A percentile compares a stretch with the other conserved stretches of the same genome.
These are phyloP conservation scores for Emydura subglobosa DNA, from an alignment of 2,113 vertebrate species.

Conservation along the genomic window DNA sequence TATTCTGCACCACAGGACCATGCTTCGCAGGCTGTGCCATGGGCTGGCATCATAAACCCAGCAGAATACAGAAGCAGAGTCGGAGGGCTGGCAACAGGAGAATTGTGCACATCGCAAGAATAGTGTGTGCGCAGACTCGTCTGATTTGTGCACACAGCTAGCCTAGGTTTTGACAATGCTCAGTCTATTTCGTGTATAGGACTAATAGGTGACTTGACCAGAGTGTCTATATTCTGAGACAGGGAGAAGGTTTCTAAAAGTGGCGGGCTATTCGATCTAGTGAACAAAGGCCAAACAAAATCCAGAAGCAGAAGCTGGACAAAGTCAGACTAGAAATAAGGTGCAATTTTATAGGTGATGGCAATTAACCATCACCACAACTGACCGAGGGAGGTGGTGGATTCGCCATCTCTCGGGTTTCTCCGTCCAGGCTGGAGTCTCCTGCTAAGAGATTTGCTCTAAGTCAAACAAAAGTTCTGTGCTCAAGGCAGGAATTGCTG, in stretches of 20 bases:
- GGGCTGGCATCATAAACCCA: no score
- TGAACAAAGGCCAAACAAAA: no score
- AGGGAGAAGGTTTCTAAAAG: not conserved
- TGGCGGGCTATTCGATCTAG: no score
- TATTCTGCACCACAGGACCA: not conserved
- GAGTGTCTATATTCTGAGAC: not conserved
- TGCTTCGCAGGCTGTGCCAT: no score
- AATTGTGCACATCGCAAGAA: no score
- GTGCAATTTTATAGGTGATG: not conserved
- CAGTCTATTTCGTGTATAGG: not conserved
- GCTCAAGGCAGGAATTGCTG: no score
- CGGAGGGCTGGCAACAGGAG: no score
- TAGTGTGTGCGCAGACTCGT: no score
- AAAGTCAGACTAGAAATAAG: not conserved
- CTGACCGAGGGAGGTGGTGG: not conserved
- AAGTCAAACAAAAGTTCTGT: not conserved
- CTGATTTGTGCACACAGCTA: no score
- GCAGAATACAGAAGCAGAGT: no score
- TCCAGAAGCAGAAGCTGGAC: no score
- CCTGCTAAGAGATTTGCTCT: not conserved
- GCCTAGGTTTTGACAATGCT: no score
- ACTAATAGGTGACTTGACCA: not conserved
- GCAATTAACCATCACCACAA: not conserved
- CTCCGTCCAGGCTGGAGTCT: not conserved
- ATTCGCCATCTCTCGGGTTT: not conserved